Base-by-base conservation (phyloP, 2,797 vertebrate genomes). In the Apogon talboti region DNA sequence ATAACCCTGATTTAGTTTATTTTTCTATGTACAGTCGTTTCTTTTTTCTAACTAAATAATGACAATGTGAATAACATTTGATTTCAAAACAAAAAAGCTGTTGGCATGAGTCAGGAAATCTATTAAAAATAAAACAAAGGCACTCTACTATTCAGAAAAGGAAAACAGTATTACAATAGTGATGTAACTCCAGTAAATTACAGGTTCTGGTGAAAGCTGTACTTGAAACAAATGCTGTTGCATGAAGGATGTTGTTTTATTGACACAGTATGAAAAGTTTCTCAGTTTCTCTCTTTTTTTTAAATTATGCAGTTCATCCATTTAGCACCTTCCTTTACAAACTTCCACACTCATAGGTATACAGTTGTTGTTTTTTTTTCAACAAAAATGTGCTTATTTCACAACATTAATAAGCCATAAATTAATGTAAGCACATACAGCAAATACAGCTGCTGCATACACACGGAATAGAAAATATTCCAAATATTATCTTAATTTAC, bases 1-100 rank as follows among this genome's bases (percentile, higher is more conserved):
- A 24, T 60, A 52, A 80, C 71, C 81, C 86, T 83, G 71, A 85
- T 85, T 81, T 54, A 30, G 59, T 88, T 91, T 91, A 91, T 89
- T 91, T 64, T 64, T 82, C 61, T 66, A 58, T 75, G 61, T 82
- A 87, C 72, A 74, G 30, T 72, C 63, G 51, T 52, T 54, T 74
- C 2, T 21, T 51, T 51, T 40, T 41, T 60, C 19, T 24, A 66
- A 69, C 42, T 80, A 45, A 50, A 81, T 70, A 67, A 49, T 51
- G 67, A 78, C 65, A 78, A 62, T 66, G 59, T 60, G 38, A 73
- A 61, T 48, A 70, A 73, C 59, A 84, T 28, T 28, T 28, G 24
- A 28, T 28, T 28, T 35, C 33, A 35, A 35, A 35, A 35, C 46
- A 15, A 43, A 15, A 28, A 66, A 71, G 76, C 41, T 55, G 63